phyloP scores from a whole-genome alignment of 1,140 invertebrate species.

The Drosophila auraria region DNA sequence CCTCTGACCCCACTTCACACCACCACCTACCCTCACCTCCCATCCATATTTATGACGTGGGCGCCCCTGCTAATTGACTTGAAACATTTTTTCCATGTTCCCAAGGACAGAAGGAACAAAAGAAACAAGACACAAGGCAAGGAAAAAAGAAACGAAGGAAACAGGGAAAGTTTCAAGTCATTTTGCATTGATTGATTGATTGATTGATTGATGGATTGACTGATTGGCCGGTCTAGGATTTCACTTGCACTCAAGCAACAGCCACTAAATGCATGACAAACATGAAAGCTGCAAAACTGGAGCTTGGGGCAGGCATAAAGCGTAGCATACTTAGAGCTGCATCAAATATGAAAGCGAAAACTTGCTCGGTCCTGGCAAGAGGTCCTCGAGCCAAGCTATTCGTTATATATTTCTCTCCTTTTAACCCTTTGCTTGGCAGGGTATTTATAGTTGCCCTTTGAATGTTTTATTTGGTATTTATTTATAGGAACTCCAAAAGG shows the following conservation, averaged over 20 bases:
- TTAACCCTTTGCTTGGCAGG: neutral
- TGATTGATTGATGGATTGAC: conserved; percentile 22
- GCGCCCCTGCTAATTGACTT: conserved; percentile 40
- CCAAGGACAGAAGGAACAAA: conserved; percentile 9
- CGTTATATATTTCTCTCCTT: neutral
- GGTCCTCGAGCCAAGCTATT: neutral
- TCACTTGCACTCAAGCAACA: conserved; percentile 44
- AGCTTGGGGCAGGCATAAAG: conserved; percentile 8
- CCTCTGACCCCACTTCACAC: conserved; percentile 25
- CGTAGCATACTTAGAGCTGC: conserved; percentile 63
- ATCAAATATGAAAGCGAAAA: conserved; percentile 43
- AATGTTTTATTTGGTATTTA: no score
- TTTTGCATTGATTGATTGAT: conserved; percentile 56
- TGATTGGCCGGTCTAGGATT: conserved; percentile 47
- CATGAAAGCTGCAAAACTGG: neutral
- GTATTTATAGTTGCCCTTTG: no score
- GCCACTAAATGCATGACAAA: conserved; percentile 23
- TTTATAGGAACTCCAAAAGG: no score
- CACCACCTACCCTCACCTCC: neutral
- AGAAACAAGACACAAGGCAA: neutral
- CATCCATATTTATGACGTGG: conserved; percentile 32
- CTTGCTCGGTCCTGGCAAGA: neutral
- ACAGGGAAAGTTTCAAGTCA: conserved; percentile 40
- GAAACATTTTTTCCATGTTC: conserved; percentile 37
- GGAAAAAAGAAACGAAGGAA: neutral